Percentiles rank a stretch among this genome's conserved stretches.
Evolutionary conservation across 2,113 vertebrate genomes (phyloP).

Genomic region (Lasiurus borealis): DNA sequence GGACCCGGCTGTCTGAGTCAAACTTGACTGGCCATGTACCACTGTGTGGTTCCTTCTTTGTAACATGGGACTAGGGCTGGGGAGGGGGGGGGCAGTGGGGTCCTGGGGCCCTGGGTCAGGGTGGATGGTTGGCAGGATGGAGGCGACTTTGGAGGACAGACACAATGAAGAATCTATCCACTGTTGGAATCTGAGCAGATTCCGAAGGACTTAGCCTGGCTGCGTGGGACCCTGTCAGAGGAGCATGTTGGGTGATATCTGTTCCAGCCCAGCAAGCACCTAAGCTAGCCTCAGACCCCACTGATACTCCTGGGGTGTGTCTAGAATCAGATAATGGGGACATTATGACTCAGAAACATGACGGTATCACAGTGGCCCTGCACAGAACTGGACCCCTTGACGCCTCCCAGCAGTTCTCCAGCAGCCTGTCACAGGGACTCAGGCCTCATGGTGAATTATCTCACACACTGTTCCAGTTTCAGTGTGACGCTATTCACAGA

Average conservation of each 20-base stretch:
- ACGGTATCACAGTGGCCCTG: slow-evolving; percentile 94
- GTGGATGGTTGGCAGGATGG: too few species aligned
- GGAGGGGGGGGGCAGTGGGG: too few species aligned
- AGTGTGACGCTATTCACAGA: background rate
- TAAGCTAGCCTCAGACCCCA: slow-evolving; percentile 92
- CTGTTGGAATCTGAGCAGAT: slow-evolving; percentile 93
- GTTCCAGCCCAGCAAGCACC: slow-evolving; percentile 86
- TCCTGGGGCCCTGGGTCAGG: too few species aligned
- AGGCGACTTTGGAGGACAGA: slow-evolving; percentile 67
- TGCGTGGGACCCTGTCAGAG: slow-evolving; percentile 76
- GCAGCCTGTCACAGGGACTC: background rate
- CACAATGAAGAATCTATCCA: slow-evolving; percentile 92
- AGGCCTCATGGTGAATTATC: background rate
- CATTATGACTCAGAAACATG: slow-evolving; percentile 95
- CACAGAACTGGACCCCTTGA: slow-evolving; percentile 95
- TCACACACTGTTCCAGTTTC: background rate
- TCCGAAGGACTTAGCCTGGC: slow-evolving; percentile 92
- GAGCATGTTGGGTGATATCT: background rate
- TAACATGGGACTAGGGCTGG: background rate
- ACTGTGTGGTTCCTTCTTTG: background rate
- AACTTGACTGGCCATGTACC: background rate
- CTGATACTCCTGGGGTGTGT: slow-evolving; percentile 92
- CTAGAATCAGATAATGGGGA: slow-evolving; percentile 94
- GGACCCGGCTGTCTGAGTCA: background rate
- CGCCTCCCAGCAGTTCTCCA: fast-evolving